phyloP scores from a whole-genome alignment of 2,113 vertebrate species.

The Chauna torquata region DNA sequence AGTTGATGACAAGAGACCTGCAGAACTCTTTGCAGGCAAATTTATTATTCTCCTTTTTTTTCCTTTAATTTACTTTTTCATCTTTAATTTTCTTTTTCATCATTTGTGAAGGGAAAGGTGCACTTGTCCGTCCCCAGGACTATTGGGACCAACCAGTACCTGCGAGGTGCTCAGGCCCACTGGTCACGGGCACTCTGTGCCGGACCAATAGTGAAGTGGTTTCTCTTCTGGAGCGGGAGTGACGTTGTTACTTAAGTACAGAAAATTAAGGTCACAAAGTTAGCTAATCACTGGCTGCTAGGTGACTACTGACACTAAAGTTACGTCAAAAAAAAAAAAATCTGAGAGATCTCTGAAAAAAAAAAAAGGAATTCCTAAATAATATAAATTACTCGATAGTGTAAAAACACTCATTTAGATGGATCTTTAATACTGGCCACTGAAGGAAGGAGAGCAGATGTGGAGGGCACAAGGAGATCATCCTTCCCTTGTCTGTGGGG shows the following conservation, averaged over 20 bases:
- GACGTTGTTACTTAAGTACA: background rate
- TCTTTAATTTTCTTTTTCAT: too few relatives aligned
- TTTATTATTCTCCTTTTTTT: too few relatives aligned
- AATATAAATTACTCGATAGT: background rate
- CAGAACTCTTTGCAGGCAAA: background rate
- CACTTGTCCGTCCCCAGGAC: too few relatives aligned
- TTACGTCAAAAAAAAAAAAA: too few relatives aligned
- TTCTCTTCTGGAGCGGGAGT: background rate
- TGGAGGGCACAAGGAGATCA: too few relatives aligned
- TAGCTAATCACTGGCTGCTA: background rate
- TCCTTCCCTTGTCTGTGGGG: background rate
- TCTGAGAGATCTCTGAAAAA: background rate
- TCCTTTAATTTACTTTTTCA: too few relatives aligned
- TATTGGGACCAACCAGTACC: too few relatives aligned
- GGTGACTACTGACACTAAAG: background rate
- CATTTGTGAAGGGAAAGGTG: too few relatives aligned
- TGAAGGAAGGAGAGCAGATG: background rate
- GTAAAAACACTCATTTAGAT: background rate
- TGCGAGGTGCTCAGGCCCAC: too few relatives aligned
- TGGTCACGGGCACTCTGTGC: background rate
- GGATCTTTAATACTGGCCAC: background rate
- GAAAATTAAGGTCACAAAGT: background rate
- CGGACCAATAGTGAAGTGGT: background rate
- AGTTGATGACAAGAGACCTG: background rate
- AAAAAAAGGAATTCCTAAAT: background rate